A percentile compares a stretch with the other conserved stretches of the same genome.
These are phyloP conservation scores for Parauchenoglanis punctatus DNA, from an alignment of 2,797 vertebrate genomes.

Conservation along the genomic window DNA sequence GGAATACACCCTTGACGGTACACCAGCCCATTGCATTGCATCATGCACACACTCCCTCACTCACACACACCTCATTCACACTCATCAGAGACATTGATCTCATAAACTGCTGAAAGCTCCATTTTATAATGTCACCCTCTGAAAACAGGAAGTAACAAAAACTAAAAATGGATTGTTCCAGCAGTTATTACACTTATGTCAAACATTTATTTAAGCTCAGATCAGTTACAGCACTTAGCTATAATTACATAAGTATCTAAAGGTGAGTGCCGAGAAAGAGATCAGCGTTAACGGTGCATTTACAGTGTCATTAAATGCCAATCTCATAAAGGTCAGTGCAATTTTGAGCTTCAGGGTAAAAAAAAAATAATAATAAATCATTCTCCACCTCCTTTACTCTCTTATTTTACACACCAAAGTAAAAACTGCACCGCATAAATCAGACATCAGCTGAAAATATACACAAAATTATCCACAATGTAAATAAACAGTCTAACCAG, in stretches of 20 bases:
- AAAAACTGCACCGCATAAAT: not conserved
- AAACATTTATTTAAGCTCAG: slow-evolving; percentile 21
- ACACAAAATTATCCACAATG: too few relatives aligned
- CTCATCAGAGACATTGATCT: not conserved
- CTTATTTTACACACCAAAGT: not conserved
- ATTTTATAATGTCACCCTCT: slow-evolving; percentile 8
- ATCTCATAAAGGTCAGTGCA: slow-evolving; percentile 24
- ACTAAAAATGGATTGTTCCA: not conserved
- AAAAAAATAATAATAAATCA: not conserved
- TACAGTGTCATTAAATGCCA: slow-evolving; percentile 6
- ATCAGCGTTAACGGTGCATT: slow-evolving; percentile 25
- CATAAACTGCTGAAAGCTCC: not conserved
- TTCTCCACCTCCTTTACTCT: not conserved
- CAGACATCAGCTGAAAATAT: not conserved
- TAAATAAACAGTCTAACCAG: not conserved
- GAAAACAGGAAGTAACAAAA: not conserved
- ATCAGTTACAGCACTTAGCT: slow-evolving; percentile 21
- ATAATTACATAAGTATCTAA: slow-evolving; percentile 15
- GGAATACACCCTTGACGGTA: not conserved
- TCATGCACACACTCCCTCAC: not conserved
- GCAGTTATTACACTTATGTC: not conserved
- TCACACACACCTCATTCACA: not conserved
- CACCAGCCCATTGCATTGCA: not conserved
- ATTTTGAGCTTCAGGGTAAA: not conserved
- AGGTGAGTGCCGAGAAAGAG: slow-evolving; percentile 1